Conservation (phyloP, 2,797 vertebrate genomes). For the Dryobates pubescens region DNA sequence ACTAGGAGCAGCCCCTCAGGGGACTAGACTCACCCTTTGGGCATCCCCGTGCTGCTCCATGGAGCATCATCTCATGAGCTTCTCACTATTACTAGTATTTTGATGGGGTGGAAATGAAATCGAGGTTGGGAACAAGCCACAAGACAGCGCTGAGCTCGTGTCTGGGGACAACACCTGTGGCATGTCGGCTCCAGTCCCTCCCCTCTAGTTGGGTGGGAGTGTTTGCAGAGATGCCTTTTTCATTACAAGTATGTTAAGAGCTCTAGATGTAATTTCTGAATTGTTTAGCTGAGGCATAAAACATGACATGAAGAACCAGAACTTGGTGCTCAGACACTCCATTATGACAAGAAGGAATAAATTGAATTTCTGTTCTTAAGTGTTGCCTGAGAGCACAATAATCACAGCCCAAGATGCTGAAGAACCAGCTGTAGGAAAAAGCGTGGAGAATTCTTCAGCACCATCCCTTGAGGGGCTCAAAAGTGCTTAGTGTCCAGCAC, state of each 20-base stretch:
- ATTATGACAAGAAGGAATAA: constrained; percentile 33
- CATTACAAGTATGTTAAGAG: constrained; percentile 46
- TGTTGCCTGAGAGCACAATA: constrained; percentile 34
- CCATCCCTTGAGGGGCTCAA: neutral
- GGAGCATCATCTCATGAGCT: neutral
- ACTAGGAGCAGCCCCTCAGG: neutral
- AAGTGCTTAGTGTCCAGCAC: neutral
- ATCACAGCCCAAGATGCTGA: neutral
- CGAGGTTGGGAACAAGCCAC: constrained; percentile 9
- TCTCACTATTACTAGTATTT: neutral
- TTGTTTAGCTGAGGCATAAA: constrained; percentile 56
- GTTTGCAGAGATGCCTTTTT: neutral
- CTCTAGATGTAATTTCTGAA: constrained; percentile 31
- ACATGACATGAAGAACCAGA: constrained; percentile 39
- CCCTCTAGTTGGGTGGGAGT: neutral
- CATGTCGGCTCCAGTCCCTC: neutral
- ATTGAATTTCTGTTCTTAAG: constrained; percentile 54
- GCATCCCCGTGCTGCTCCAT: neutral
- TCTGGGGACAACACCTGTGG: neutral
- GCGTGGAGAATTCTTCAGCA: neutral
- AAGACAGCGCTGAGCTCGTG: neutral
- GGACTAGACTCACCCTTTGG: neutral
- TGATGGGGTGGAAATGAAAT: constrained; percentile 13
- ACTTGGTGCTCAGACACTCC: constrained; percentile 4
- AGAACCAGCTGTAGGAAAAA: neutral